These are phyloP conservation scores for Chrysolina oricalcia DNA, from an alignment of 2,888 invertebrate genomes.

Conservation along the genomic window DNA sequence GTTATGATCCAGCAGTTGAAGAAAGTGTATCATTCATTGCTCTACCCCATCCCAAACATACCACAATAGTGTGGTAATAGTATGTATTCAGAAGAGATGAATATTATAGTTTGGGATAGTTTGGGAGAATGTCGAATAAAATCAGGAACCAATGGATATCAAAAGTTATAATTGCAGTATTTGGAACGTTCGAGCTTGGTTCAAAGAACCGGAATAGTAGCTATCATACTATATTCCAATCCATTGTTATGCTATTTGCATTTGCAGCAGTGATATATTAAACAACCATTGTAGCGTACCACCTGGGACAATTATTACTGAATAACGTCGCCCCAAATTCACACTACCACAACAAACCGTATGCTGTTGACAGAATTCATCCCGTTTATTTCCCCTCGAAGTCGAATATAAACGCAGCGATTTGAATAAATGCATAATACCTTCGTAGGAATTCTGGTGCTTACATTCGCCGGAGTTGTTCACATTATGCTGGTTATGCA, in stretches of 20 bases:
- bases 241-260: background rate
- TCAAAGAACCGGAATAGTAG: too few relatives aligned
- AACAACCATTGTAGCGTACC: background rate
- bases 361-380: conserved; percentile 23
- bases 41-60: too few relatives aligned
- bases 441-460: background rate
- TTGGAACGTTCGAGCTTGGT: too few relatives aligned
- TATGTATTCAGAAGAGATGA: too few relatives aligned
- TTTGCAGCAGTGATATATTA: background rate
- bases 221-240: too few relatives aligned
- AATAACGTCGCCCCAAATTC: conserved; percentile 4
- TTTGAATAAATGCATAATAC: conserved; percentile 24
- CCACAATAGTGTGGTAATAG: too few relatives aligned
- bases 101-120: too few relatives aligned
- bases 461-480: conserved; percentile 2
- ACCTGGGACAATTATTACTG: background rate
- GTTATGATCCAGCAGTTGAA: too few relatives aligned
- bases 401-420: conserved; percentile 18
- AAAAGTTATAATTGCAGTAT: too few relatives aligned
- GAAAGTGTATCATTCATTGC: too few relatives aligned
- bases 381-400: conserved; percentile 14
- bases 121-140: too few relatives aligned
- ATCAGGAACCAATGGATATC: too few relatives aligned
- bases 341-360: conserved; percentile 7
- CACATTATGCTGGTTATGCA: background rate